Evolutionary conservation across 2,113 vertebrate species (phyloP), one percentile per base, ranked within the genome.

Genomic region (Rhodinocichla rosea): DNA sequence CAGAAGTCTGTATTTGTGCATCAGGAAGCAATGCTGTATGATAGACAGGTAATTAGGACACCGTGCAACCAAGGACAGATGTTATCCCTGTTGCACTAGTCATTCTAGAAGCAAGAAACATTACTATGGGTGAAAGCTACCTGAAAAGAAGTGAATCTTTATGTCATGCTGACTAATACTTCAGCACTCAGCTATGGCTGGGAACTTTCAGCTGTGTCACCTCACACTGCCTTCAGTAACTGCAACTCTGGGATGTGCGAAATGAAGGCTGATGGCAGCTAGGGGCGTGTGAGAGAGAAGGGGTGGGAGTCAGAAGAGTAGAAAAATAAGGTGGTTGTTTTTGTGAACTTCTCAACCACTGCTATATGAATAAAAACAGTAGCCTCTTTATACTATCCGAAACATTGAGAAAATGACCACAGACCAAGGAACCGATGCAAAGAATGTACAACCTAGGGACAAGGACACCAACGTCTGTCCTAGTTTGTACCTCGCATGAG

Each of bases 81-180:
- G 93, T 63, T 40, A 67, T 53, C 82, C 87, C 24, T 93, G 68
- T 78, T 83, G 73, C 53, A 87, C 83, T 45, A 97, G 83, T 97
- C 95, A 96, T 96, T 96, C 88, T 94, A 94, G 80, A 96, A 96
- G 94, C 90, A 97, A 95, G 94, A 97, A 97, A 95, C 93, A 95
- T 71, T 94, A 96, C 94, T 92, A 83, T 91, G 90, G 94, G 93
- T 96, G 94, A 97, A 96, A 97, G 95, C 95, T 96, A 96, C 95
- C 86, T 96, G 95, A 94, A 94, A 96, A 97, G 93, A 96, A 96
- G 95, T 94, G 95, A 96, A 95, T 97, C 90, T 93, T 96, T 80
- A 7, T 57, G 83, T 57, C 14, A 37, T 94, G 93, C 93, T 96
- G 92, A 96, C 92, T 96, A 95, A 96, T 94, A 94, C 86, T 96